Evolutionary conservation across 2,113 vertebrate species (phyloP), one percentile per base, ranked within the genome.

Genomic region (Neotoma lepida): DNA sequence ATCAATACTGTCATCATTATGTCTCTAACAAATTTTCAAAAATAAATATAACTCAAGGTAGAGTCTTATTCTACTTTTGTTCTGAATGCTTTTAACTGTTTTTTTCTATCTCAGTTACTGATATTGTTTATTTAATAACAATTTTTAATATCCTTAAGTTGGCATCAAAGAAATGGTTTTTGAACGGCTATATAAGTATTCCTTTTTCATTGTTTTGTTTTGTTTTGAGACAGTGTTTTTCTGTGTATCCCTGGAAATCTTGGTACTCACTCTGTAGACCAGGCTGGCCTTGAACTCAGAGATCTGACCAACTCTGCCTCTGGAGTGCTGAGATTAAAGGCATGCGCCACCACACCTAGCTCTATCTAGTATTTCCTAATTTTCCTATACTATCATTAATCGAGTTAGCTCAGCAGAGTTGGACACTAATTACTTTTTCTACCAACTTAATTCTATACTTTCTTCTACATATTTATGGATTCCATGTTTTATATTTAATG

Each of bases 401-500:
- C 71, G 76, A 20, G 8, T n/a, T 71, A 26, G 35, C 4, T 41
- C 26, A 61, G 30, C 10, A 39, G 22, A 51, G 41, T 39, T 87
- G 56, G 28, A 76, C 30, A 82, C 6, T 44, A 49, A 68, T 9
- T n/a, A 71, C 9, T 85, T 82, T 74, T 56, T 70, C 17, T 68
- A 71, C 8, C 5, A 49, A 49, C 14, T 58, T 46, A 84, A 82
- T 73, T 4, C n/a, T 46, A 20, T 22, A 85, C 61, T 63, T 76
- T 82, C 64, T 41, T 93, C 41, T 54, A 76, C 64, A 46, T 86
- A 89, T 49, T 80, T 94, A n/a, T 54, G 24, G 13, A 61, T 91
- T 88, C 35, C 4, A 68, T 68, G 51, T 81, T 77, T 76, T 30
- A 1, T 80, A 78, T 68, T 80, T 80, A 84, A 64, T 80, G 46